These are phyloP conservation scores for Meloidogyne hapla DNA, from an alignment of 1,140 invertebrate genomes.

Conservation along the genomic window DNA sequence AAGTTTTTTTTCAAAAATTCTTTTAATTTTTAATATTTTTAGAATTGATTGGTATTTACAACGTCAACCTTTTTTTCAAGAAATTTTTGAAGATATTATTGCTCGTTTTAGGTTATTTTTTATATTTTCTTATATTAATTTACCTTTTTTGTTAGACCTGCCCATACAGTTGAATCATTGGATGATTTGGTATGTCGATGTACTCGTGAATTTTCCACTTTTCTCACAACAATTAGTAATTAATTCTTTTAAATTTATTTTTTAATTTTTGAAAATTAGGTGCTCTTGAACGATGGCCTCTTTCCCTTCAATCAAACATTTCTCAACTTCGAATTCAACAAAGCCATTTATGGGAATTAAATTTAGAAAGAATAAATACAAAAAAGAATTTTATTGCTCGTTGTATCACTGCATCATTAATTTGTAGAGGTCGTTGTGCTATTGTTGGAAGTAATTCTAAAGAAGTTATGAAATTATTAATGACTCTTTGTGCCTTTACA, in stretches of 20 bases:
- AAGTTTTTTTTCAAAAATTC: constrained; percentile 14
- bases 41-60: constrained; percentile 39
- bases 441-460: constrained; percentile 28
- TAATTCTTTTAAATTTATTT: background rate
- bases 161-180: constrained; percentile 26
- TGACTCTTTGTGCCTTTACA: constrained; percentile 33
- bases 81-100: constrained; percentile 41
- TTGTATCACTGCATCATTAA: constrained; percentile 36
- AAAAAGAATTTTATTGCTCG: constrained; percentile 24
- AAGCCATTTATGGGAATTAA: constrained; percentile 31
- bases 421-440: constrained; percentile 32
- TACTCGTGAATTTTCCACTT: constrained; percentile 29
- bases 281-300: constrained; percentile 36
- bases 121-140: too few species aligned
- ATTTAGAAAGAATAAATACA: background rate
- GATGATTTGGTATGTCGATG: constrained; percentile 33
- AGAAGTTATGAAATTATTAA: constrained; percentile 31
- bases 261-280: constrained; percentile 35
- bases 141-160: too few species aligned
- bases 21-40: background rate
- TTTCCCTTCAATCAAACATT: background rate
- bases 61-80: constrained; percentile 28
- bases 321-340: constrained; percentile 20
- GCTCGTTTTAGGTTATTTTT: constrained; percentile 28
- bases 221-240: background rate